A percentile compares a stretch with the other conserved stretches of the same genome.
Conservation (phyloP, 2,113 vertebrate genomes). For the Anthoscopus minutus region DNA sequence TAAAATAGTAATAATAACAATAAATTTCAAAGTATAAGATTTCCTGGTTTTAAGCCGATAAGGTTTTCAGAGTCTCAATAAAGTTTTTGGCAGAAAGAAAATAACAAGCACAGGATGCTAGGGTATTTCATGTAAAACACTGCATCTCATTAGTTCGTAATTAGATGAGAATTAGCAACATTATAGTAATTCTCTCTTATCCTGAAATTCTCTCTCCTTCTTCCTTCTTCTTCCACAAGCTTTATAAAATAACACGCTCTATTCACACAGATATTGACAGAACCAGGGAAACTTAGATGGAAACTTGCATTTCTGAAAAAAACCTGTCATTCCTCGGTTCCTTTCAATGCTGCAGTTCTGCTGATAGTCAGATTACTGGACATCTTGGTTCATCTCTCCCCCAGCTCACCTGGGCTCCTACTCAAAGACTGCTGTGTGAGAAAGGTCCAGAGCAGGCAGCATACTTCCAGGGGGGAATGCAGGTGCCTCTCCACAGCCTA, state of each 20-base stretch:
- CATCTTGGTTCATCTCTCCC: neutral
- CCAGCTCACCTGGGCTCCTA: neutral
- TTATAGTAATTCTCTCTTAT: neutral
- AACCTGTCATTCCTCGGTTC: neutral
- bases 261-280: neutral
- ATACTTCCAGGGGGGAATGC: neutral
- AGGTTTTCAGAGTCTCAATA: neutral
- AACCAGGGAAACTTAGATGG: neutral
- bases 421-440: rapidly evolving
- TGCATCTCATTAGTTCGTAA: neutral
- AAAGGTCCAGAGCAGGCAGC: neutral
- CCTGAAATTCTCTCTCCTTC: neutral
- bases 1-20: neutral
- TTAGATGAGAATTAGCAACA: neutral
- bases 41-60: neutral
- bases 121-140: neutral
- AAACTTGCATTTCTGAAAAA: neutral
- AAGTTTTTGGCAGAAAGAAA: neutral
- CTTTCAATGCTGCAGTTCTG: neutral
- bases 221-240: neutral
- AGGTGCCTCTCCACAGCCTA: neutral
- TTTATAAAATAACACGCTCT: neutral
- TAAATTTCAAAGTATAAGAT: neutral
- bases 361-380: neutral
- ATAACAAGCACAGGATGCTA: neutral